A percentile compares a stretch with the other conserved stretches of the same genome.
These are phyloP conservation scores for Pocota personata DNA, from an alignment of 2,888 invertebrate species.

Conservation along the genomic window DNA sequence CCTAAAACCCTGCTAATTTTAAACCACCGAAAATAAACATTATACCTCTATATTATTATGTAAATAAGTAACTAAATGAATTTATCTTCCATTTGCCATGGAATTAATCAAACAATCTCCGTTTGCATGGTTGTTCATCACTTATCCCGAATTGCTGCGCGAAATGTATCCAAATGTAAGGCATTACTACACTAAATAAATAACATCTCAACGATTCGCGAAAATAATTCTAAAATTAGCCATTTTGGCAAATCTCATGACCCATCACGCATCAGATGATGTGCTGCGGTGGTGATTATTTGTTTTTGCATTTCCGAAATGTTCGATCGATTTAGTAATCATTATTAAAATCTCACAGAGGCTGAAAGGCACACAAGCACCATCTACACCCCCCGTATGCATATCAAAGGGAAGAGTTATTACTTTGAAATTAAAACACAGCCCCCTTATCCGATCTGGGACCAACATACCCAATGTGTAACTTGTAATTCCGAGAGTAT, in stretches of 20 bases:
- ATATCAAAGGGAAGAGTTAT: conserved; percentile 29
- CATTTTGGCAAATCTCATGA: not conserved
- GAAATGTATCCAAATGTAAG: not conserved
- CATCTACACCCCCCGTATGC: not conserved
- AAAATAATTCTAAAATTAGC: conserved; percentile 2
- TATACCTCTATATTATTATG: not conserved
- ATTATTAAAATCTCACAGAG: conserved; percentile 16
- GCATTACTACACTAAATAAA: not conserved
- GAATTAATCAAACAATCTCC: not conserved
- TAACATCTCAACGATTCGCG: not conserved
- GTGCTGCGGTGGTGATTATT: not conserved
- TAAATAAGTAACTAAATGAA: not conserved
- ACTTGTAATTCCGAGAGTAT: conserved; percentile 31
- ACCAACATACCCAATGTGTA: not conserved
- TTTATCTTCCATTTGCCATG: not conserved
- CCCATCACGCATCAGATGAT: not conserved
- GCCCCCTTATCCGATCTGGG: not conserved
- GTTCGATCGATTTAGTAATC: not conserved
- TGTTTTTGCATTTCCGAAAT: conserved; percentile 18
- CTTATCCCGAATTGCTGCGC: not conserved
- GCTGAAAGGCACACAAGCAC: not conserved
- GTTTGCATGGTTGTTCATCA: not conserved
- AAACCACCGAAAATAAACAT: not conserved
- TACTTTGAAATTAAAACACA: conserved; percentile 1
- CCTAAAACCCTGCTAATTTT: too few species aligned